These are phyloP conservation scores for Nettapus auritus DNA, from an alignment of 2,113 vertebrate species.

Conservation along the genomic window DNA sequence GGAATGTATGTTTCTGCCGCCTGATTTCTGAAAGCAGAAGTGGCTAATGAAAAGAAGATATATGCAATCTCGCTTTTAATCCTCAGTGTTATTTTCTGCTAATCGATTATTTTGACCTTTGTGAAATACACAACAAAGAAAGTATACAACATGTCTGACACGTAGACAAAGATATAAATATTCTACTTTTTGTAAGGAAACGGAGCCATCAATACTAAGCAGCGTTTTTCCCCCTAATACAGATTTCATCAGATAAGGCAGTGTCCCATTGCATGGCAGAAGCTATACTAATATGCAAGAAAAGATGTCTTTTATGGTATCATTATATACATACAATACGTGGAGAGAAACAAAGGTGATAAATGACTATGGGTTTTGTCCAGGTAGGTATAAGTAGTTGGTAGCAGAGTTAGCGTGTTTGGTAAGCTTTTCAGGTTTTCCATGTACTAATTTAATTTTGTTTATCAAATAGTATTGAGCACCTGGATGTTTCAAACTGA, in stretches of 20 bases:
- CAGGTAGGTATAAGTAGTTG: neutral
- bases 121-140: constrained; percentile 33
- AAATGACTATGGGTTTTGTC: neutral
- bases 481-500: neutral
- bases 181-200: neutral
- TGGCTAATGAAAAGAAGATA: constrained; percentile 46
- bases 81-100: neutral
- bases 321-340: neutral
- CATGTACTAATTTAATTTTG: neutral
- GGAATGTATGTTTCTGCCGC: constrained; percentile 53
- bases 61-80: neutral
- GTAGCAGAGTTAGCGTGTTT: neutral
- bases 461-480: neutral
- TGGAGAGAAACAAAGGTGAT: constrained; percentile 21
- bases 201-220: neutral
- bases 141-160: neutral
- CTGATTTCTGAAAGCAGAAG: constrained; percentile 54
- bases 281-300: neutral
- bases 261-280: neutral
- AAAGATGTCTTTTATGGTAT: neutral
- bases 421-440: neutral
- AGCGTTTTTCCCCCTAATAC: neutral
- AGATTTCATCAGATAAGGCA: neutral
- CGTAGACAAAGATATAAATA: neutral
- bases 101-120: constrained; percentile 4